These are phyloP conservation scores for Sclerurus mexicanus DNA, from an alignment of 2,113 vertebrate species.

Conservation along the genomic window DNA sequence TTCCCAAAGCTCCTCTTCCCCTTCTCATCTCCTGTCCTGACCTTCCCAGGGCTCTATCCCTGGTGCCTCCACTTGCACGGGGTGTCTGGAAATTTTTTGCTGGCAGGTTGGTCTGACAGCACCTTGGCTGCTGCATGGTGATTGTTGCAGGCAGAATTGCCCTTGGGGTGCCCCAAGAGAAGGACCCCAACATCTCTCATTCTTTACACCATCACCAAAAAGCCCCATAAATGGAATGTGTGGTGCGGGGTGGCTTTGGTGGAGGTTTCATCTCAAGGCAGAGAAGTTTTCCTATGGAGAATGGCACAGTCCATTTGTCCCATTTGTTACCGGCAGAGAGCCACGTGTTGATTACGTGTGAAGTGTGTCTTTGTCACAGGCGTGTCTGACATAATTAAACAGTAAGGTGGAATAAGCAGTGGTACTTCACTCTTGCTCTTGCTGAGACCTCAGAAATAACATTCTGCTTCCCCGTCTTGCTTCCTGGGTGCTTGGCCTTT, in stretches of 20 bases:
- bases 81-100: background rate
- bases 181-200: background rate
- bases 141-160: background rate
- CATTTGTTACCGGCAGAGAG: no score
- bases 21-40: background rate
- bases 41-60: background rate
- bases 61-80: background rate
- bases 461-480: background rate
- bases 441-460: constrained; percentile 2
- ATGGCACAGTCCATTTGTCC: background rate
- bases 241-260: background rate
- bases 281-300: background rate
- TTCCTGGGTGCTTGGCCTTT: background rate
- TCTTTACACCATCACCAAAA: background rate
- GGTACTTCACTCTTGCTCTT: background rate
- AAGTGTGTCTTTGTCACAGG: background rate
- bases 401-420: background rate
- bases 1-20: background rate
- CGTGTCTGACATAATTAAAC: background rate
- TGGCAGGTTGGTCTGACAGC: background rate
- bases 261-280: background rate
- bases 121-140: background rate
- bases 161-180: background rate
- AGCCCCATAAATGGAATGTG: rapidly evolving
- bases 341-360: background rate